Evolutionary conservation across 2,888 invertebrate genomes (phyloP).

Genomic region (Apodemia duryi): DNA sequence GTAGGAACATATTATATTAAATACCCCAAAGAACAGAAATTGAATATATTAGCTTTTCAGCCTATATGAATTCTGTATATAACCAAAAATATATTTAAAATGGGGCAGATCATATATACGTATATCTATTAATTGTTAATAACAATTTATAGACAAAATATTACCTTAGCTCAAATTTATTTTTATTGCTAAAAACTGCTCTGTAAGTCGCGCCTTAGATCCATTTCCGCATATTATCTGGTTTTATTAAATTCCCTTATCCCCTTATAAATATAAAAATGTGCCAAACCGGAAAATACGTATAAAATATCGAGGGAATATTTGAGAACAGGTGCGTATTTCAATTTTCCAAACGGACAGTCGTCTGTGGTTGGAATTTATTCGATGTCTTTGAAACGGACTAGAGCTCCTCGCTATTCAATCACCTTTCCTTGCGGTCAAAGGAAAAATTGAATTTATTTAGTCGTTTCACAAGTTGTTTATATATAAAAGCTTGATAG

Average conservation of each 20-base stretch:
- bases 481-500: not conserved
- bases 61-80: too few relatives aligned
- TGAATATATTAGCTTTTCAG: too few relatives aligned
- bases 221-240: not conserved
- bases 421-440: conserved; percentile 48
- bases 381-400: conserved; percentile 48
- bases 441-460: conserved; percentile 26
- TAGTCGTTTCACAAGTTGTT: not conserved
- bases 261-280: conserved; percentile 16
- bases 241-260: conserved; percentile 12
- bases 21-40: too few relatives aligned
- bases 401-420: conserved; percentile 51
- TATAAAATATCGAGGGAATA: conserved; percentile 40
- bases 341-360: conserved; percentile 59
- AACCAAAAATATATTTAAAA: too few relatives aligned
- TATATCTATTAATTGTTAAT: too few relatives aligned
- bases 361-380: conserved; percentile 60
- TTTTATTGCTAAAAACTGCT: too few relatives aligned
- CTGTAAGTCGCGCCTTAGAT: not conserved
- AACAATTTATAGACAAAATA: too few relatives aligned
- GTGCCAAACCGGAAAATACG: conserved; percentile 23
- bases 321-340: conserved; percentile 43
- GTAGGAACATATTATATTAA: too few relatives aligned
- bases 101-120: too few relatives aligned
- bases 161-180: too few relatives aligned